Conservation (phyloP, 2,888 invertebrate species). For the Keiferia lycopersicella region DNA sequence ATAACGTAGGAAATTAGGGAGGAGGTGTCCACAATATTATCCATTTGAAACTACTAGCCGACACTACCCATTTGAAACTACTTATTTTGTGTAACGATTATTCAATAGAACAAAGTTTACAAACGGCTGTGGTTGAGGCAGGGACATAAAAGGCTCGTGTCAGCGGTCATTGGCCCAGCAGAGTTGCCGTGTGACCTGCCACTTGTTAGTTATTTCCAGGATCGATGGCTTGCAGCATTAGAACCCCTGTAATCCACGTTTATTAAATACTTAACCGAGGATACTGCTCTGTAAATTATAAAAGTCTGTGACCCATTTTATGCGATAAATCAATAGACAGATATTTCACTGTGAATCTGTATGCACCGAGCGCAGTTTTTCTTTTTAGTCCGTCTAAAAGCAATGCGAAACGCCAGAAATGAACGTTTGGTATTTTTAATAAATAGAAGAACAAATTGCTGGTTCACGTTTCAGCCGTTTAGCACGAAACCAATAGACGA, state of each 20-base stretch:
- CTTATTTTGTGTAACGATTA: constrained; percentile 18
- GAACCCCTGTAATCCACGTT: constrained; percentile 28
- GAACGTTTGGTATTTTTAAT: constrained; percentile 20
- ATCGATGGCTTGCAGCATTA: constrained; percentile 34
- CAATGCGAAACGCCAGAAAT: constrained; percentile 15
- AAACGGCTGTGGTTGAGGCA: constrained; percentile 20
- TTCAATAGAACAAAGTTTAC: constrained; percentile 27
- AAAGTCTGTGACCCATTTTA: constrained; percentile 46
- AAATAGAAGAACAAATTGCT: constrained; percentile 19
- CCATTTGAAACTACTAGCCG: constrained; percentile 13
- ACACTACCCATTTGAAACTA: constrained; percentile 10
- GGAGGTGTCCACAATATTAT: constrained; percentile 11
- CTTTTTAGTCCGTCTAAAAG: constrained; percentile 19
- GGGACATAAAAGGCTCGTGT: constrained; percentile 24
- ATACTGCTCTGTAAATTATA: constrained; percentile 43
- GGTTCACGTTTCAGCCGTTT: constrained; percentile 25
- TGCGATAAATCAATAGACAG: constrained; percentile 38
- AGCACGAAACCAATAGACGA: constrained; percentile 28
- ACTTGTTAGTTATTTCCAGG: constrained; percentile 31
- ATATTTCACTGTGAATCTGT: constrained; percentile 30
- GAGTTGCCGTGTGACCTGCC: constrained; percentile 29
- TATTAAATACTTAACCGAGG: constrained; percentile 34
- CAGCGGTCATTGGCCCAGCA: constrained; percentile 31
- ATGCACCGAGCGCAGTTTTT: constrained; percentile 20
- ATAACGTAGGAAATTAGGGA: constrained; percentile 14